Conservation (phyloP, 2,113 vertebrate genomes). For the Mobula birostris region DNA sequence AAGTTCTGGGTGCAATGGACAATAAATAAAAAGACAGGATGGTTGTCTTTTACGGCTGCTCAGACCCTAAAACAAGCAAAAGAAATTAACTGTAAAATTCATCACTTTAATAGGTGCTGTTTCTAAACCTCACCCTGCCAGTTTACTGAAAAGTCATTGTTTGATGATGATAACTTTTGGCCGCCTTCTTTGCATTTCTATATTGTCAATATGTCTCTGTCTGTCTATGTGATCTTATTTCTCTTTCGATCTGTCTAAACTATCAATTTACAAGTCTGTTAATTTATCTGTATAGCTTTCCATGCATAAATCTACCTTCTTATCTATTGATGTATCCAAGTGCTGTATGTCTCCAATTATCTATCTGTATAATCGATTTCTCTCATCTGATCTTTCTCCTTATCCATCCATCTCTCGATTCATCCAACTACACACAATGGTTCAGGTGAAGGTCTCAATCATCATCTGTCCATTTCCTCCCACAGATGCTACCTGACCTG, state of each 20-base stretch:
- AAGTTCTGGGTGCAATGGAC: conserved; percentile 1
- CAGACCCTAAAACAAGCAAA: conserved; percentile 26
- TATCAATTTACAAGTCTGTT: background rate
- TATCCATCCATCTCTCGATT: background rate
- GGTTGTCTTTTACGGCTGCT: conserved; percentile 19
- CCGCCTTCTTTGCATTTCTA: background rate
- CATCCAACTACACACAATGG: no score
- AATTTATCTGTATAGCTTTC: background rate
- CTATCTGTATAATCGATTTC: background rate
- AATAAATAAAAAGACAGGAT: conserved; percentile 20
- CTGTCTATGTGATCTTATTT: background rate
- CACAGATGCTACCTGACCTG: no score
- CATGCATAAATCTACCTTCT: background rate
- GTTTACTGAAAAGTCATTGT: conserved; percentile 28
- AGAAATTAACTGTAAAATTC: conserved; percentile 34
- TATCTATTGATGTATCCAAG: background rate
- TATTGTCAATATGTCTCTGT: background rate
- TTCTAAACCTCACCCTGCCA: conserved; percentile 22
- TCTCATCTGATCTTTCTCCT: background rate
- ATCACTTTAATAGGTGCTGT: conserved; percentile 33
- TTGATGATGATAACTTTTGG: conserved; percentile 2
- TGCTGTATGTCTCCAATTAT: background rate
- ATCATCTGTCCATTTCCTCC: no score
- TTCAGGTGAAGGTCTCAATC: no score
- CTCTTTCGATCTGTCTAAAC: background rate